Base-by-base conservation (phyloP, 2,797 vertebrate species). In the Sphenopsis melanotis region DNA sequence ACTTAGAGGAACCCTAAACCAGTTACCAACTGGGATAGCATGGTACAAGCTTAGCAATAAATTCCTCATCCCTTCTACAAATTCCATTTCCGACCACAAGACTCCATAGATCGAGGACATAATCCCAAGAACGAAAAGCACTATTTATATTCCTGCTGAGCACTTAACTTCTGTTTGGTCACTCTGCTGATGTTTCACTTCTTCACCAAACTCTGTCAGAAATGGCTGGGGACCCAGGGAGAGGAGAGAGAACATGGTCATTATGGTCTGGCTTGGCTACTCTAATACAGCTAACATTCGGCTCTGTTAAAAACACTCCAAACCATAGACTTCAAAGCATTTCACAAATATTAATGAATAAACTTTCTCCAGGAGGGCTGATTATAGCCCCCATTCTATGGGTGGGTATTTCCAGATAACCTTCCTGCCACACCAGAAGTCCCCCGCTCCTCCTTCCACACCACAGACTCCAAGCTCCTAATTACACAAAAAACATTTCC, bases 91-190 rank as follows among this genome's bases (percentile, higher is more conserved):
- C 2, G 1, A 66, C 87, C 93, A 72, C 74, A 69, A 66, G 91
- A 76, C 32, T 82, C 44, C 49, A 41, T 6, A 21, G 42, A 49
- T 69, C 26, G 59, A 82, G 37, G 63, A 93, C n/a, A 36, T 47
- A 79, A 71, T n/a, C 41, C 65, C 79, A 89, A 86, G 70, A 61
- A 74, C 11, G 24, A 94, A 91, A 94, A 93, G 9, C 72, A 61
- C 60, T 90, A 81, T 90, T 94, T 95, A 61, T 90, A 87, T 89
- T 96, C 95, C 83, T 95, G 94, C 96, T 94, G 94, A 96, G 80
- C 37, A 64, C 47, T 92, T 93, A 24, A 76, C 30, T 97, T 96
- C 91, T 87, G 41, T 91, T 79, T 84, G 93, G 91, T 93, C 94
- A 84, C 70, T 89, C 57, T 97, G 95, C 91, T 96, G 93, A 96